Base-by-base conservation (phyloP, 2,113 vertebrate genomes). In the Hypomesus transpacificus region DNA sequence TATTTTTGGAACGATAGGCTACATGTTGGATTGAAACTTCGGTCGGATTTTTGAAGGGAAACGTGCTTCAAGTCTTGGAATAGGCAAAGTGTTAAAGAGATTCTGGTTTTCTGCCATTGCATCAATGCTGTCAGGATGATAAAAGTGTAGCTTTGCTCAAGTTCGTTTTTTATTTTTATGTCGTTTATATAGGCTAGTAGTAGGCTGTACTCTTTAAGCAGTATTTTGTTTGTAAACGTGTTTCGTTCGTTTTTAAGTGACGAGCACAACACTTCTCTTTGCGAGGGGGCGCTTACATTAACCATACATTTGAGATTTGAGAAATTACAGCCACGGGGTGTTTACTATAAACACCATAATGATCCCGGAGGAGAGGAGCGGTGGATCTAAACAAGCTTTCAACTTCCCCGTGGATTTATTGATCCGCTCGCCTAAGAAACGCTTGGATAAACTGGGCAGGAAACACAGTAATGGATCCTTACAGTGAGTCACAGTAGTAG, bases 391-490 rank as follows among this genome's bases (percentile, higher is more conserved):
- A 75, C 91, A 91, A 75, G 67, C 82, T 6, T 86, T 91, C 13
- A 91, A 75, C 70, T 92, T 93, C 34, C 92, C 91, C 0, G 90
- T 91, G 78, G 91, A 87, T 53, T 82, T 93, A 31, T 69, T 93
- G 14, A 89, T 93, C 85, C 87, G 87, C 65, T 93, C 92, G 1
- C 92, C 92, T 0, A 93, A 93, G 82, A 88, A 78, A 75, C 71
- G 88, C n/a, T 88, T 92, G 34, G 91, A 85, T 18, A 89, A 87
- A 52, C 85, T 93, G 67, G 90, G 91, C 2, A 89, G 92, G 83
- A 93, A 93, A 70, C 83, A 85, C 61, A 93, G 92, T 86, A 93
- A 90, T 85, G 92, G 92, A 54, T 93, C 92, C 28, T 14, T 92
- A 14, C 89, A 91, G 92, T 93, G 77, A 93, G 92, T 88, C 56